Evolutionary conservation across 2,113 vertebrate species (phyloP).

Genomic region (Crocuta crocuta): DNA sequence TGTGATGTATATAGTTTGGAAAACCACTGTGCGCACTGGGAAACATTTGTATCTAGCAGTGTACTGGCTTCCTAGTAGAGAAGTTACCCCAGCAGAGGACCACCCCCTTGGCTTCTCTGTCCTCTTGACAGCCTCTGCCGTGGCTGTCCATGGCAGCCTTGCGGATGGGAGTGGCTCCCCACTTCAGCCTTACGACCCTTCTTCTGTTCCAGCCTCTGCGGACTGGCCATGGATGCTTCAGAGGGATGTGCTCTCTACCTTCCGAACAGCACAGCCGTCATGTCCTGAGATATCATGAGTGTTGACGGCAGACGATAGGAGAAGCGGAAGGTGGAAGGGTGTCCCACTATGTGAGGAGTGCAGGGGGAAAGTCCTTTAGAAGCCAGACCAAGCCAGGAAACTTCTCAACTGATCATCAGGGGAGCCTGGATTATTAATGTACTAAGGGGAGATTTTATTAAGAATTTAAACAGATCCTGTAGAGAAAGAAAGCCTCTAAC

Average conservation of each 20-base stretch:
- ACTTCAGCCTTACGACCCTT: not conserved
- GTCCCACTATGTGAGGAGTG: too few species aligned
- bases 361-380: not conserved
- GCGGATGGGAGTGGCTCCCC: not conserved
- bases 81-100: not conserved
- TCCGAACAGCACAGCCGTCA: not conserved
- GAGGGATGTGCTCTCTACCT: not conserved
- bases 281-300: not conserved
- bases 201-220: not conserved
- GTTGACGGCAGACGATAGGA: not conserved
- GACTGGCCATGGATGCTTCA: not conserved
- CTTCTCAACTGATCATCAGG: not conserved
- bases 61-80: too few species aligned
- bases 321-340: not conserved
- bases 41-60: not conserved
- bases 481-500: not conserved
- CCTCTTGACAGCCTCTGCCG: too few species aligned
- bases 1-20: not conserved
- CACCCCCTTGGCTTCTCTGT: not conserved
- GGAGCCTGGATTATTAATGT: not conserved
- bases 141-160: rapidly evolving
- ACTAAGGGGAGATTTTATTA: not conserved
- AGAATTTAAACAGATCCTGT: not conserved
- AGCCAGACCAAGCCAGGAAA: not conserved
- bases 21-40: not conserved